These are phyloP conservation scores for Alligator mississippiensis DNA, from an alignment of 2,113 vertebrate genomes.

Conservation along the genomic window DNA sequence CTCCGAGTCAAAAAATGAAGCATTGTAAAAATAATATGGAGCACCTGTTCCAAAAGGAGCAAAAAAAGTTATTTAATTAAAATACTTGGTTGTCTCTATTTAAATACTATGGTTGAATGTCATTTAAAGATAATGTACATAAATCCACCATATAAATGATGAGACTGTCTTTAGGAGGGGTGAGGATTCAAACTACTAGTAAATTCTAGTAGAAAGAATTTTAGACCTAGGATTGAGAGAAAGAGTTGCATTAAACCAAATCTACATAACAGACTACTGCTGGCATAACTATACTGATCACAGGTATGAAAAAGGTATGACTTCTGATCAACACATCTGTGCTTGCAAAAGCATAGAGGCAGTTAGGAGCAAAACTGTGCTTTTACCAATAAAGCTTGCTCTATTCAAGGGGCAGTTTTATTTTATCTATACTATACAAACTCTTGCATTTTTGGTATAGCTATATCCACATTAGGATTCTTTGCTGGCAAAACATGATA, in stretches of 20 bases:
- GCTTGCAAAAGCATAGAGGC: too few relatives aligned
- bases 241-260: background rate
- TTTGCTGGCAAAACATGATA: too few relatives aligned
- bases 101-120: background rate
- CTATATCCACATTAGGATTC: too few relatives aligned
- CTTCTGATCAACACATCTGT: too few relatives aligned
- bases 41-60: slow-evolving; percentile 74
- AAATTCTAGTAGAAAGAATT: background rate
- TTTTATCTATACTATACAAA: accelerated
- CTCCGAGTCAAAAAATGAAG: slow-evolving; percentile 89
- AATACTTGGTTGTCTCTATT: background rate
- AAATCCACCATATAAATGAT: background rate
- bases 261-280: background rate
- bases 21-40: slow-evolving; percentile 83
- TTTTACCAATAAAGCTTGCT: background rate
- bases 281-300: background rate
- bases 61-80: slow-evolving; percentile 9
- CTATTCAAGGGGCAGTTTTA: accelerated
- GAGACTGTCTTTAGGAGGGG: background rate
- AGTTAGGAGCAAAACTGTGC: too few relatives aligned
- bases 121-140: background rate
- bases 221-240: background rate
- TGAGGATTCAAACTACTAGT: background rate
- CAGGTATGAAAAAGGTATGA: too few relatives aligned
- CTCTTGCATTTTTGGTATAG: accelerated